Evolutionary conservation across 2,113 vertebrate genomes (phyloP).

Genomic region (Carassius gibelio): DNA sequence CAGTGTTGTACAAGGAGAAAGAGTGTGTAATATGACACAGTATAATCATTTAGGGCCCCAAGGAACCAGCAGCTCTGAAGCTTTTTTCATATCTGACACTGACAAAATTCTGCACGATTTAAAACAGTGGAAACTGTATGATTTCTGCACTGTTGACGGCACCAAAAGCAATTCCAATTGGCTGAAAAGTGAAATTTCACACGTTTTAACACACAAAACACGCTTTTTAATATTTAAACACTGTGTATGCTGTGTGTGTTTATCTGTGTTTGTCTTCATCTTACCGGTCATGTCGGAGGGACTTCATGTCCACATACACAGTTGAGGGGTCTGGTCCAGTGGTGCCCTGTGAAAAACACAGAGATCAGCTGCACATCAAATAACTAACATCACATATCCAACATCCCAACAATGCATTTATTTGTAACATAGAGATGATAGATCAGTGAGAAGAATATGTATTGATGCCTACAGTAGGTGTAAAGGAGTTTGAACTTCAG

Average conservation of each 20-base stretch:
- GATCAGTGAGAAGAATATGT: no score
- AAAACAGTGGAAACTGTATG: background rate
- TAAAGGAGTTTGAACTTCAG: background rate
- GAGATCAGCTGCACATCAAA: background rate
- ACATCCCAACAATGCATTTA: no score
- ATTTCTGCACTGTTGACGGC: background rate
- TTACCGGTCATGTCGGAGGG: constrained; percentile 96
- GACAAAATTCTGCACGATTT: background rate
- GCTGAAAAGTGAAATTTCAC: background rate
- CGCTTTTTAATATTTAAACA: background rate
- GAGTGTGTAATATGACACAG: background rate
- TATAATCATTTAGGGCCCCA: background rate
- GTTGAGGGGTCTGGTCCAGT: constrained; percentile 97
- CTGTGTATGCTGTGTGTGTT: background rate
- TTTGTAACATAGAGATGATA: no score
- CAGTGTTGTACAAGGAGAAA: background rate
- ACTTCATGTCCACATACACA: constrained; percentile 97
- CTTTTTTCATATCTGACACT: background rate
- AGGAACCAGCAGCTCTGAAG: background rate
- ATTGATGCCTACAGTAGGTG: no score
- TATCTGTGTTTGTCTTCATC: constrained; percentile 6
- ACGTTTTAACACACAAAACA: background rate
- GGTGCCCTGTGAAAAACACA: constrained; percentile 81
- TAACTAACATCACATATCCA: background rate
- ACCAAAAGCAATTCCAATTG: background rate